Evolutionary conservation across 2,888 invertebrate species (phyloP), one percentile per base, ranked within the genome.

Genomic region (Drosophila austrosaltans): DNA sequence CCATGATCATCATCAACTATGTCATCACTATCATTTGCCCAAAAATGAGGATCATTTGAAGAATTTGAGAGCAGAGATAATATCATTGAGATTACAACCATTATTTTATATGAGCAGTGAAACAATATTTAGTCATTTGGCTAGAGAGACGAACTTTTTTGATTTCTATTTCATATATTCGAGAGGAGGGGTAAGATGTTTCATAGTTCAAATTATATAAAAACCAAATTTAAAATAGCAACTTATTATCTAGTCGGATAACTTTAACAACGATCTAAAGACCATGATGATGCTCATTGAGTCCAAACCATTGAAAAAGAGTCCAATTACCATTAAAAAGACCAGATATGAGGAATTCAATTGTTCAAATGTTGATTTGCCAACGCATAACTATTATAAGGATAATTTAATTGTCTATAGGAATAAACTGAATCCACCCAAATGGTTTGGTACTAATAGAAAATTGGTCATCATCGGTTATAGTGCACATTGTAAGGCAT

Each of bases 401-500:
- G 87, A 87, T 67, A 54, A 76, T 1, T 53, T 84, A 16, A 78
- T 79, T 0, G 64, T 83, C 4, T 91, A 76, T 66, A 71, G 78
- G 1, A 79, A 87, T 53, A 86, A 79, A 39, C 36, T 91, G 7
- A 70, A 68, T 1, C 82, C 85, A 0, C 53, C 81, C 0, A 69
- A 74, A 6, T 76, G 76, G 69, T 90, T 77, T 63, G 89, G 83
- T 20, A 82, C 78, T 32, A 22, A 44, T 3, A 75, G 53, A 2
- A 71, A 71, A 4, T 58, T 91, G 25, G 86, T 91, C 3, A 79
- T 91, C 28, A 65, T 92, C 22, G 91, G 91, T 0, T 91, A 90
- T n/a, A 79, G 72, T 2, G 66, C 81, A 7, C 36, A 75, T 5
- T 72, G 82, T 25, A 86, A 82, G 25, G 91, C 92, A 0, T 88